Conservation (phyloP, 2,113 vertebrate genomes). For the Pavo muticus region DNA sequence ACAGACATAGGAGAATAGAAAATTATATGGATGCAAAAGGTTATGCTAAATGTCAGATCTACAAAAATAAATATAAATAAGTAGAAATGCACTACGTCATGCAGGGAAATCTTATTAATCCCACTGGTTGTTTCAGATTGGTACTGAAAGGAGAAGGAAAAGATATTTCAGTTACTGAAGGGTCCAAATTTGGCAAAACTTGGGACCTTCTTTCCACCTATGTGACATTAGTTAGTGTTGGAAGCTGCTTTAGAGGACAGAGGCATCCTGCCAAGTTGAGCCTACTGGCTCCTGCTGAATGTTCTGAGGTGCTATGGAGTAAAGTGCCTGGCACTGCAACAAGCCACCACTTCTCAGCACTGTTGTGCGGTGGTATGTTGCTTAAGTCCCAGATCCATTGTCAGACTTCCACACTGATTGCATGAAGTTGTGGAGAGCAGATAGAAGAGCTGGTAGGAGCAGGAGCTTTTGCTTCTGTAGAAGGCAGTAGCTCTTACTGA, state of each 20-base stretch:
- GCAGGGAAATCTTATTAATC: background rate
- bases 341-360: background rate
- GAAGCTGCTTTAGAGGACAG: background rate
- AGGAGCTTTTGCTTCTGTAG: background rate
- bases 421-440: background rate
- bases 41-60: constrained; percentile 20
- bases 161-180: background rate
- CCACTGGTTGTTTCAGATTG: background rate
- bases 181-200: background rate
- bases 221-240: background rate
- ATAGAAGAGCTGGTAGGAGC: background rate
- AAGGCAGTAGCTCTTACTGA: background rate
- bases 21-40: background rate
- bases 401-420: background rate
- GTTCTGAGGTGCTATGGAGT: background rate
- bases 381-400: background rate
- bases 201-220: background rate
- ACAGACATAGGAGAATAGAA: accelerated
- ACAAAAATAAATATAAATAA: constrained; percentile 26
- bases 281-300: background rate
- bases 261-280: background rate
- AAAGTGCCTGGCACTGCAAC: background rate
- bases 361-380: background rate
- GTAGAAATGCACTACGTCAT: background rate
- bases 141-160: background rate